Conservation (phyloP, 2,888 invertebrate species). For the Xanthia togata region DNA sequence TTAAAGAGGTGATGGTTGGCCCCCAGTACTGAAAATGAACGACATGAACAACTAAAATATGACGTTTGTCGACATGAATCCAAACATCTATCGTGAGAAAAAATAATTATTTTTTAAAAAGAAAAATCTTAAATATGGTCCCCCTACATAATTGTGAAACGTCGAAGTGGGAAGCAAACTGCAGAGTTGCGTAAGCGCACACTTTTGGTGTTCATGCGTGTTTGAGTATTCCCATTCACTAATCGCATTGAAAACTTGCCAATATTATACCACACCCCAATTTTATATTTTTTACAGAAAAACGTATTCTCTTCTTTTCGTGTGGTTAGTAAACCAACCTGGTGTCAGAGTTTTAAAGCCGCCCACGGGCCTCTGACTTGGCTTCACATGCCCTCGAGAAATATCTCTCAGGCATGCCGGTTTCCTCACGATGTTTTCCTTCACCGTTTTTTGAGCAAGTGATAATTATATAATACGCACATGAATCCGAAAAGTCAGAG, state of each 20-base stretch:
- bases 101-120: not conserved
- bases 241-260: slow-evolving; percentile 42
- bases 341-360: no score
- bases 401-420: no score
- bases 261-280: slow-evolving; percentile 35
- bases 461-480: no score
- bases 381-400: no score
- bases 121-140: slow-evolving; percentile 15
- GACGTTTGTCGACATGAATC: not conserved
- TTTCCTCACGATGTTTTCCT: no score
- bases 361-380: no score
- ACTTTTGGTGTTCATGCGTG: slow-evolving; percentile 49
- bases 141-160: slow-evolving; percentile 67
- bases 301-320: no score
- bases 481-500: no score
- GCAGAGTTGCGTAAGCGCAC: slow-evolving; percentile 60
- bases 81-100: not conserved
- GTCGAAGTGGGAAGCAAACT: slow-evolving; percentile 64
- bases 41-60: not conserved
- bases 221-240: slow-evolving; percentile 55
- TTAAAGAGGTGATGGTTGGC: no score
- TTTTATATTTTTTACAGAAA: not conserved
- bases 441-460: no score
- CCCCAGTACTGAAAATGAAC: no score
- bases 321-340: no score